Evolutionary conservation across 1,140 invertebrate species (phyloP), one percentile per base, ranked within the genome.

Genomic region (Ooceraea biroi): DNA sequence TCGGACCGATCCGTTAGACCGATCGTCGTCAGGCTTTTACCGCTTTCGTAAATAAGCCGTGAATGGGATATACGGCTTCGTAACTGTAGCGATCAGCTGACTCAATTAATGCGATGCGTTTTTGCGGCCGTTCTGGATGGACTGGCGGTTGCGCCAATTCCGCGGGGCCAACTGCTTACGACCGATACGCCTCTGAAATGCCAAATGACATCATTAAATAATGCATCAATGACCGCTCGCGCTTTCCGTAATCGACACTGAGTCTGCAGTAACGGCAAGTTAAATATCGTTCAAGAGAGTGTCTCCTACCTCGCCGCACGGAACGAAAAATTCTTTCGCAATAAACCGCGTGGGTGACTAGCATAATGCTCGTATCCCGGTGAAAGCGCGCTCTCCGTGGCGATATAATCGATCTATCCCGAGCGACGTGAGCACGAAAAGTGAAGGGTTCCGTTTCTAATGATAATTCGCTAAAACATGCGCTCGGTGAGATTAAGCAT

Each of bases 381-480:
- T 88, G 86, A 86, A 88, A 88, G 84, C 83, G 80, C 52, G 52
- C 76, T 68, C 71, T 77, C 73, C 73, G 41, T 57, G 50, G 60
- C 74, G 85, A 74, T 55, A 60, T 17, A 78, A 86, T 72, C 84
- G 66, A 87, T 86, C 86, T 73, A 83, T 87, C 58, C 46, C 8
- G 65, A 60, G 57, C 27, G 52, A 36, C 44, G 27, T 66, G 44
- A 50, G 50, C 52, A 30, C 52, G 52, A 86, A 36, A 36, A 86
- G 78, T 66, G 65, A 83, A 77, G 46, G 68, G n/a, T 41, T 36
- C 50, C 60, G n/a, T 58, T 27, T 41, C 50, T 17, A 36, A 48
- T 41, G 83, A 85, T 46, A 85, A 68, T 84, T 78, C 46, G 66
- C 65, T 78, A 25, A 80, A 76, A 17, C 1, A 14, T 41, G 5